These are phyloP conservation scores for Arizona elegans DNA, from an alignment of 2,113 vertebrate species.

Conservation along the genomic window DNA sequence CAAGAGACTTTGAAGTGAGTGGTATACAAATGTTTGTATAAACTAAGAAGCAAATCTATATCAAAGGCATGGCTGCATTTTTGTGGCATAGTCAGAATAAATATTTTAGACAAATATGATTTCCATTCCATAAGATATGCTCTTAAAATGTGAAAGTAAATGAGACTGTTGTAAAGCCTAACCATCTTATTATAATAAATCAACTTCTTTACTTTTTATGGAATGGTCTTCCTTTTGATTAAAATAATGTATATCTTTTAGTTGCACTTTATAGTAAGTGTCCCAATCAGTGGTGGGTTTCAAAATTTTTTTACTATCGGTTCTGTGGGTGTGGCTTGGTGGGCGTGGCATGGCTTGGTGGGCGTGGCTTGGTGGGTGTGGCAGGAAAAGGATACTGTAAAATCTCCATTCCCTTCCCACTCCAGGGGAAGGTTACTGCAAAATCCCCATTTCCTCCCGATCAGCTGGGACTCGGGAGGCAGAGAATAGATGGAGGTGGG, in stretches of 20 bases:
- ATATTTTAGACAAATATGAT: background rate
- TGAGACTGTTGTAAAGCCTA: background rate
- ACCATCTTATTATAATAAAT: background rate
- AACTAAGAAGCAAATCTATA: background rate
- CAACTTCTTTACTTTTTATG: background rate
- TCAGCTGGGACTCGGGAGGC: too few species aligned
- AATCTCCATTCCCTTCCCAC: too few species aligned
- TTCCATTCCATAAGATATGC: background rate
- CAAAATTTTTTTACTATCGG: too few species aligned
- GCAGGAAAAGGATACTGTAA: too few species aligned
- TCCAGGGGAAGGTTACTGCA: too few species aligned
- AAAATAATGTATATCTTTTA: background rate
- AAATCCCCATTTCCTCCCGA: too few species aligned
- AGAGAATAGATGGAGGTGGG: too few species aligned
- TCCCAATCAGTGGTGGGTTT: background rate
- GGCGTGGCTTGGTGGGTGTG: too few species aligned
- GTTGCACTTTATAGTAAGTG: background rate
- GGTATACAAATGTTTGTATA: background rate
- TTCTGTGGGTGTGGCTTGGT: too few species aligned
- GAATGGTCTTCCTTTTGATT: background rate
- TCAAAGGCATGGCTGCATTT: background rate
- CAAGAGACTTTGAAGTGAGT: background rate
- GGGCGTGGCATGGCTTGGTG: too few species aligned
- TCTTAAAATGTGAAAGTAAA: background rate
- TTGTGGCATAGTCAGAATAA: background rate